phyloP scores from a whole-genome alignment of 2,113 vertebrate species.

The Hippopotamus amphibius region DNA sequence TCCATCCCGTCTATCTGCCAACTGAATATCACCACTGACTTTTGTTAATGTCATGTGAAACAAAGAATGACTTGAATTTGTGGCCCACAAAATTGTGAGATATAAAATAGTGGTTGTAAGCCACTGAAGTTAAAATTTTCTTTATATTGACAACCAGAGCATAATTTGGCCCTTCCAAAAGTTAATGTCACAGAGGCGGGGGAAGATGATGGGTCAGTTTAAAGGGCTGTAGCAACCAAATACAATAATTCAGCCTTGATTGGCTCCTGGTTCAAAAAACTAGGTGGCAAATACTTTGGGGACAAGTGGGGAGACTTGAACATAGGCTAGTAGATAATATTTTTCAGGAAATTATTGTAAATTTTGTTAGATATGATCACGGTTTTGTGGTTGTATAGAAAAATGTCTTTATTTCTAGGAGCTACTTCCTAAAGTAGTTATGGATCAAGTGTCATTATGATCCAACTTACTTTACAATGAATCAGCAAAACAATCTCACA shows the following conservation, averaged over 20 bases:
- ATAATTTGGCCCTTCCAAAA: neutral
- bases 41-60: neutral
- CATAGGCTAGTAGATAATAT: neutral
- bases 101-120: neutral
- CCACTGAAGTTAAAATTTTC: neutral
- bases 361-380: neutral
- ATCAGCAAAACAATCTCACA: neutral
- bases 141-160: neutral
- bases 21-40: neutral
- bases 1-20: neutral
- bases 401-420: neutral
- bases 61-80: neutral
- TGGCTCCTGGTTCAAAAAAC: neutral
- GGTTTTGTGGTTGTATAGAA: neutral
- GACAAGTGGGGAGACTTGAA: neutral
- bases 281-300: neutral
- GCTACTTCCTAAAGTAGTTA: neutral
- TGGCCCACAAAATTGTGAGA: neutral
- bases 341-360: slow-evolving; percentile 14
- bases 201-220: neutral
- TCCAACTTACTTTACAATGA: neutral
- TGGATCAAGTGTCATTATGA: neutral
- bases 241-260: neutral
- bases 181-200: neutral
- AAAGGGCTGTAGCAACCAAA: neutral